These are phyloP conservation scores for Drosophila melanogaster DNA, from an alignment of 1,140 invertebrate species.

Conservation along the genomic window Release_6_plus_ISO1_MT NT_033777.3:12372501-12373000, in stretches of 20 bases:
- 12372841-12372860: not conserved
- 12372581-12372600: constrained; percentile 84
- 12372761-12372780: too few relatives aligned
- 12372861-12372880: constrained; percentile 3
- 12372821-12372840: not conserved
- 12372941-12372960: not conserved
- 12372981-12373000: not conserved
- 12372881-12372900: not conserved
- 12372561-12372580: constrained; percentile 89
- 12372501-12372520: constrained; percentile 87
- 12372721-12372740: too few relatives aligned
- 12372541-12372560: constrained; percentile 89
- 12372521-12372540: constrained; percentile 88
- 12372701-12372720: not conserved
- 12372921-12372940: not conserved
- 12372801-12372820: not conserved
- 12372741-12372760: too few relatives aligned
- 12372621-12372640: not conserved
- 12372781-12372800: too few relatives aligned
- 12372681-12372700: not conserved
- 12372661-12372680: constrained; percentile 2
- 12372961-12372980: too few relatives aligned
- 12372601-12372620: constrained; percentile 9
- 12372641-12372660: not conserved
- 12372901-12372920: not conserved